Evolutionary conservation across 2,888 invertebrate genomes (phyloP).

Genomic region (Deilephila elpenor): DNA sequence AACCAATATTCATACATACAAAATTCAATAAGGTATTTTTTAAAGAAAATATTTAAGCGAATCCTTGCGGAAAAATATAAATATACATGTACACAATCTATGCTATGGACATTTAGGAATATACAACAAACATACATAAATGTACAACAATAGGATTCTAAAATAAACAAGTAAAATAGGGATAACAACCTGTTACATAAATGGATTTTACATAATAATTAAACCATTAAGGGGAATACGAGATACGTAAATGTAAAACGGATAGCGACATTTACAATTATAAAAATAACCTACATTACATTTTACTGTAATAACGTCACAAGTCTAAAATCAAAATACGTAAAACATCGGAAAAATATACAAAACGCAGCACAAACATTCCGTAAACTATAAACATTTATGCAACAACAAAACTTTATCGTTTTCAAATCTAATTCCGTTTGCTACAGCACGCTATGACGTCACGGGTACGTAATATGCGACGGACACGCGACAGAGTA

Average conservation of each 20-base stretch:
- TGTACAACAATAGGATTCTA: background rate
- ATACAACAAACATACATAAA: background rate
- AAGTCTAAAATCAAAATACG: background rate
- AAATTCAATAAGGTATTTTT: too few relatives aligned
- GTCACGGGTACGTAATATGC: background rate
- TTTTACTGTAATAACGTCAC: background rate
- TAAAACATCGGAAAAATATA: background rate
- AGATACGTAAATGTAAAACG: background rate
- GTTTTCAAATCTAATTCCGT: background rate
- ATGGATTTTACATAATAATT: too few relatives aligned
- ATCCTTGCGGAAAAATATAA: too few relatives aligned
- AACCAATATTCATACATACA: too few relatives aligned
- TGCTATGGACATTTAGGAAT: background rate
- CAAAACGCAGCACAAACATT: background rate
- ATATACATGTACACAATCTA: background rate
- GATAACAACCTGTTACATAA: too few relatives aligned
- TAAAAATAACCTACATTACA: background rate
- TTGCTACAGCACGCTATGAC: background rate
- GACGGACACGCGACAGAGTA: background rate
- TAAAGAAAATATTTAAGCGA: too few relatives aligned
- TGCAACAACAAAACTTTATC: background rate
- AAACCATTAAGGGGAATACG: background rate
- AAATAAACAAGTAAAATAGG: background rate
- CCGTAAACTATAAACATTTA: background rate
- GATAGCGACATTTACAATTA: background rate